Evolutionary conservation across 2,888 invertebrate species (phyloP), one percentile per base, ranked within the genome.

Genomic region (Holacanthella duospinosa): DNA sequence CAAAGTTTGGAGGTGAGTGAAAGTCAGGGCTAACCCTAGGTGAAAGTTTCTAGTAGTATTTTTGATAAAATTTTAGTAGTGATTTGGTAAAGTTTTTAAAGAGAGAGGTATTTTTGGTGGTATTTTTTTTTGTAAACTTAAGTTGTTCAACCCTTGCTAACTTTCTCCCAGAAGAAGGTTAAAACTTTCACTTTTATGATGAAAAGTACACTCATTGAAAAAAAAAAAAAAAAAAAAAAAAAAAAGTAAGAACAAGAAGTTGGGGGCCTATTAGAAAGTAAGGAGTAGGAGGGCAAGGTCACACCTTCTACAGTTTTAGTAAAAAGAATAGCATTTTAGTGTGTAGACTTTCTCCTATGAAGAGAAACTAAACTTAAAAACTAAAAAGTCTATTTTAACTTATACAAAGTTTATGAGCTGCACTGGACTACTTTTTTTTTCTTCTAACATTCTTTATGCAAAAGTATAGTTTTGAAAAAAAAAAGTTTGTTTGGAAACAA

Each of bases 181-280:
- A 48, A n/a, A 48, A 48, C 48, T 48, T 48, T 48, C n/a, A 48
- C 19, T 48, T 48, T 48, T 48, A 48, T 48, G 48, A 48, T 48
- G 48, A 48, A 48, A 48, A 48, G 48, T 48, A 48, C 48, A 48
- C 48, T 48, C 48, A 48, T 48, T 48, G 48, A 21, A 4, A 48
- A n/a, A 48, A 48, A 21, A 16, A 16, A 36, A 16, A 36, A 16
- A 36, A 36, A 16, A 36, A 36, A 36, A 16, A 36, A 36, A n/a
- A n/a, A n/a, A n/a, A n/a, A 9, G 16, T 36, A 36, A 36, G 36
- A 36, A 36, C 36, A 36, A 36, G 36, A 36, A 16, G 6, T 36
- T 36, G 36, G 48, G 12, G 48, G 12, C 12, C 19, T 48, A 48
- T 48, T 48, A 48, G 48, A 48, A 48, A 36, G 36, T 36, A 36